Conservation (phyloP, 2,888 invertebrate genomes). For the Lasioglossum vierecki region DNA sequence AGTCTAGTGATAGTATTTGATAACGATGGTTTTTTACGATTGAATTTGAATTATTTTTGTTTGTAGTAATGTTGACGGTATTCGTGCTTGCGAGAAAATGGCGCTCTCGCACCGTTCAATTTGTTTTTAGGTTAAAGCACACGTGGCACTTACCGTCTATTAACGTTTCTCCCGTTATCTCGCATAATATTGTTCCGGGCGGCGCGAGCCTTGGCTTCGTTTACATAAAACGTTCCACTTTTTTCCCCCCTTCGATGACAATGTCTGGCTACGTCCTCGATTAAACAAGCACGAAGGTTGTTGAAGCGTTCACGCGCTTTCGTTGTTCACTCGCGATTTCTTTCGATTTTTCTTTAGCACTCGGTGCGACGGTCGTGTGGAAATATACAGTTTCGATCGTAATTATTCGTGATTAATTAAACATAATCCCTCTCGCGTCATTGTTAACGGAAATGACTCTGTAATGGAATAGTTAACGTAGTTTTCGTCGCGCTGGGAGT, state of each 20-base stretch:
- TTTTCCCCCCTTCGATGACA: conserved; percentile 33
- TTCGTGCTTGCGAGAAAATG: conserved; percentile 1
- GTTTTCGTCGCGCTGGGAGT: neutral
- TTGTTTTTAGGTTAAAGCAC: conserved; percentile 23
- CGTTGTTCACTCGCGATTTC: conserved; percentile 21
- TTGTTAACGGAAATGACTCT: neutral
- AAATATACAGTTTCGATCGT: neutral
- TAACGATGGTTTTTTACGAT: neutral
- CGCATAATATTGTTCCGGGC: conserved; percentile 7
- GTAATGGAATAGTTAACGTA: neutral
- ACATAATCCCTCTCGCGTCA: neutral
- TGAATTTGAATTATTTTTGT: too few species aligned
- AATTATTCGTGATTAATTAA: neutral
- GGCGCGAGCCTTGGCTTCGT: conserved; percentile 55
- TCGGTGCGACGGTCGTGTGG: neutral
- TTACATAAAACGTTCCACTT: conserved; percentile 56
- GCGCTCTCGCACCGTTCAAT: neutral
- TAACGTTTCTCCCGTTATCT: conserved; percentile 42
- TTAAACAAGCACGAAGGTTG: conserved; percentile 38
- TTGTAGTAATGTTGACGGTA: neutral
- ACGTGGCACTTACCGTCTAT: conserved; percentile 9
- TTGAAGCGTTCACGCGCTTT: neutral
- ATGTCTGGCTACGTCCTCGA: conserved; percentile 40
- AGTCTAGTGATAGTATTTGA: neutral
- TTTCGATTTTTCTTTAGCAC: neutral